phyloP scores from a whole-genome alignment of 2,888 invertebrate genomes.

The Folsomia candida region DNA sequence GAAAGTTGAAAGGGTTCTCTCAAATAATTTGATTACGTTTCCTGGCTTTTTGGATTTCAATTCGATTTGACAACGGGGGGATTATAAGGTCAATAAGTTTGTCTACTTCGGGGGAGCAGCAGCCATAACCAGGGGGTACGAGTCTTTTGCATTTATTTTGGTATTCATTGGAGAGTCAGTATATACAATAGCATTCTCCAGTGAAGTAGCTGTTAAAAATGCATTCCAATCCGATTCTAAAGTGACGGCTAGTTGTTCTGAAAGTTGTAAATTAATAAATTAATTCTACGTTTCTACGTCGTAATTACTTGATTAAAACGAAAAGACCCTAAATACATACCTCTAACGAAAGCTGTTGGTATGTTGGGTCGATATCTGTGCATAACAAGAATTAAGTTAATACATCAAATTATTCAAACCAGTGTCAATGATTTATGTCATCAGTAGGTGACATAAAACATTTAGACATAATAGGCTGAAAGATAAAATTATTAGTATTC shows the following conservation, averaged over 20 bases:
- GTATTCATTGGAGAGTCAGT: conserved; percentile 47
- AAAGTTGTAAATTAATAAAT: no score
- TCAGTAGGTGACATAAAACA: no score
- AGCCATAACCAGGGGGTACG: conserved; percentile 43
- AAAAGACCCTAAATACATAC: no score
- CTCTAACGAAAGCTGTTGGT: conserved; percentile 48
- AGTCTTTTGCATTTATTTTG: conserved; percentile 50
- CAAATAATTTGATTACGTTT: no score
- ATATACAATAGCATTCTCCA: conserved; percentile 50
- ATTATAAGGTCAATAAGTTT: no score
- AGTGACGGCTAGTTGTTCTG: conserved; percentile 48
- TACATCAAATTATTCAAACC: not conserved
- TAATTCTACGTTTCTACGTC: no score
- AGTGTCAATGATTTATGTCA: conserved; percentile 1
- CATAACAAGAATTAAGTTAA: conserved; percentile 6
- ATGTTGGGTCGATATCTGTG: conserved; percentile 50
- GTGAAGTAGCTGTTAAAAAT: conserved; percentile 47
- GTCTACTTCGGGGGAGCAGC: conserved; percentile 34
- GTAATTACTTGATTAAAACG: no score
- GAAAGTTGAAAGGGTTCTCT: no score
- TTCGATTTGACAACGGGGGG: no score
- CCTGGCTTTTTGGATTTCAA: no score
- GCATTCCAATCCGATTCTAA: conserved; percentile 47
- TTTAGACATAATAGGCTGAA: conserved; percentile 10
- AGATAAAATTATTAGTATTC: conserved; percentile 3